Base-by-base conservation (phyloP, 2,888 invertebrate genomes). In the Erpobdella octoculata region DNA sequence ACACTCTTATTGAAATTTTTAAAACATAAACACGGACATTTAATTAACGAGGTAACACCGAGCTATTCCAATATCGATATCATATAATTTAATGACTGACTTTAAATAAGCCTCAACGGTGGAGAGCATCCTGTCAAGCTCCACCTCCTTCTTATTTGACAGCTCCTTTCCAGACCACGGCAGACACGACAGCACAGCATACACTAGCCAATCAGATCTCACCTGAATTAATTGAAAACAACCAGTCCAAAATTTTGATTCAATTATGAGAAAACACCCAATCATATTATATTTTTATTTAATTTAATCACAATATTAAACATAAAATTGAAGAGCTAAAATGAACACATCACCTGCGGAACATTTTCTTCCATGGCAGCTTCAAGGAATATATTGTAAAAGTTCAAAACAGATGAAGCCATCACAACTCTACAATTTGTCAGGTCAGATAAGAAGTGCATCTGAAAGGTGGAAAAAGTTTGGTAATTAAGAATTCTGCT, bases 371-470 rank as follows among this genome's bases (percentile, higher is more conserved):
- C 96, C 81, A 92, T 90, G 0, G 92, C 91, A 71, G 92, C 91
- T 81, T 96, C 94, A 59, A 97, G 89, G 87, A 98, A 89, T 74
- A 90, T 92, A 83, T 96, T 93, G 78, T 95, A 87, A 74, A 98
- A 85, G 78, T 92, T 91, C 77, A 97, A 84, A 70, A 97, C 85
- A 9, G 96, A 95, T 15, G 91, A 90, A 2, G 93, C 91, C 59
- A 94, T 93, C 74, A 98, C 87, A 6, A 98, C 97, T 81, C 94
- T 93, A 78, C 95, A 95, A 84, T 98, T 98, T 0, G 96, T 95
- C 76, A 98, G 86, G 85, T 99, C 98, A 0, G 94, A 90, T 72
- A 98, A 87, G 82, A 98, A 98, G 74, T 96, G 87, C 1, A 97
- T 86, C 74, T 92, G 62, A 62, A 8, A 62, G 33, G 33, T 62